Percentiles rank a stretch among this genome's conserved stretches.
Conservation (phyloP, 2,113 vertebrate genomes). For the Phalacrocorax carbo region DNA sequence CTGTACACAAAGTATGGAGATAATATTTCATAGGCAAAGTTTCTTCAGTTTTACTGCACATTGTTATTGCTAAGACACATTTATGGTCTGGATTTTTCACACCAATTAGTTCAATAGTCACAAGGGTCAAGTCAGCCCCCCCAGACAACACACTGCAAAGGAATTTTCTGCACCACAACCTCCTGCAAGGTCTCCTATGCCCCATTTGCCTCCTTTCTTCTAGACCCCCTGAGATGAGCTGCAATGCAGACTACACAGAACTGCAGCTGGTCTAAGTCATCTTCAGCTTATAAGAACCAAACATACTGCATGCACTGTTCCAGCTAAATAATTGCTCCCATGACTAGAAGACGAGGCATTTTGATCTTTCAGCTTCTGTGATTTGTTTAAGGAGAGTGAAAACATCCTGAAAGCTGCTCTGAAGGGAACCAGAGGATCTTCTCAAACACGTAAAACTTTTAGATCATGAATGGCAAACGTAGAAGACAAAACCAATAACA, state of each 20-base stretch:
- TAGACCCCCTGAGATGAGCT: background rate
- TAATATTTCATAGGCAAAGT: background rate
- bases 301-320: background rate
- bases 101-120: background rate
- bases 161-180: background rate
- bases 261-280: background rate
- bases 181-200: background rate
- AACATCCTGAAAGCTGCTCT: background rate
- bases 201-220: background rate
- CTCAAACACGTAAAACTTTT: background rate
- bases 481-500: background rate
- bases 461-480: background rate
- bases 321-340: background rate
- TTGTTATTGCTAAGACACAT: background rate
- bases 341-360: background rate
- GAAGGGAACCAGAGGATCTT: background rate
- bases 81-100: background rate
- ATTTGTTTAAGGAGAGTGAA: background rate
- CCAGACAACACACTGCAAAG: background rate
- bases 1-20: background rate
- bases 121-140: background rate
- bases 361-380: background rate
- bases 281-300: background rate
- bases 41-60: background rate
- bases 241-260: background rate